These are phyloP conservation scores for Acrobasis repandana DNA, from an alignment of 2,888 invertebrate genomes.

Conservation along the genomic window DNA sequence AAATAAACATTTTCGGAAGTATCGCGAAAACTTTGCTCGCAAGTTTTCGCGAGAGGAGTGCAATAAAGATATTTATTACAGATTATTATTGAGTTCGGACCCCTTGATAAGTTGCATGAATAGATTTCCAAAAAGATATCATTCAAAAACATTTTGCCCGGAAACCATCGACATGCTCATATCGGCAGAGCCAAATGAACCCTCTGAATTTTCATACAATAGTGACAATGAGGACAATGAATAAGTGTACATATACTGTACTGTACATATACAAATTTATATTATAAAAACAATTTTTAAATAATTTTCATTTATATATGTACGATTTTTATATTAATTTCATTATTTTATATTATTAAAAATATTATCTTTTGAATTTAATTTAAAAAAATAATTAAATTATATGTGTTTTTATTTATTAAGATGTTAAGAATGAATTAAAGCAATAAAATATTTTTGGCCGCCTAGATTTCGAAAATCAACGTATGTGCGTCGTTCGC, in stretches of 20 bases:
- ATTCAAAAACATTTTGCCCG: neutral
- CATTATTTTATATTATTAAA: slow-evolving; percentile 3
- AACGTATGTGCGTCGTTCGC: too few species aligned
- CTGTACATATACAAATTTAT: slow-evolving; percentile 4
- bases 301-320: neutral
- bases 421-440: neutral
- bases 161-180: slow-evolving; percentile 14
- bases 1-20: slow-evolving; percentile 39
- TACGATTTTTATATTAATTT: neutral
- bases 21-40: slow-evolving; percentile 35
- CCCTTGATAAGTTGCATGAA: slow-evolving; percentile 17
- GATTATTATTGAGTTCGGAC: slow-evolving; percentile 22
- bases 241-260: slow-evolving; percentile 2
- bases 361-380: neutral
- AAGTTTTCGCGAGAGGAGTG: slow-evolving; percentile 37
- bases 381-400: neutral
- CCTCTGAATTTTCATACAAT: slow-evolving; percentile 1
- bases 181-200: slow-evolving; percentile 9
- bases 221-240: slow-evolving; percentile 6
- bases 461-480: neutral
- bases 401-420: neutral
- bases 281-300: neutral
- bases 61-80: slow-evolving; percentile 29
- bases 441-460: neutral
- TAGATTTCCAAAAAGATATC: neutral